A percentile compares a stretch with the other conserved stretches of the same genome.
Conservation (phyloP, 2,888 invertebrate genomes). For the Apotomis turbidana region DNA sequence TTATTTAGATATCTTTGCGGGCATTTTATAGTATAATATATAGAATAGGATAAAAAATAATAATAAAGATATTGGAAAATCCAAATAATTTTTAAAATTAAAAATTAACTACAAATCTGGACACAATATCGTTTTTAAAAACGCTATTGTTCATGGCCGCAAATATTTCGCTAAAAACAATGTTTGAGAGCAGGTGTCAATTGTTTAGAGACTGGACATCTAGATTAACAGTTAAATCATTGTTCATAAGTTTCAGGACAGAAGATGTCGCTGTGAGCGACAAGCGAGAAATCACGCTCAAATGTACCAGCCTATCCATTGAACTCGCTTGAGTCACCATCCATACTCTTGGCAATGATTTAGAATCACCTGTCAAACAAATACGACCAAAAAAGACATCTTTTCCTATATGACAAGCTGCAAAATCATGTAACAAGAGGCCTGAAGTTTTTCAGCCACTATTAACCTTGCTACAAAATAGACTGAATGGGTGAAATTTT, state of each 20-base stretch:
- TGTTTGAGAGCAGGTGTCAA: constrained; percentile 28
- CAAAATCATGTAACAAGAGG: background rate
- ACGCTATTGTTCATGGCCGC: constrained; percentile 3
- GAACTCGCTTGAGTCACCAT: constrained; percentile 30
- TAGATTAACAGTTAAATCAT: constrained; percentile 25
- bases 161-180: constrained; percentile 3
- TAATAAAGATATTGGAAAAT: background rate
- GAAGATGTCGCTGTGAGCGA: constrained; percentile 14
- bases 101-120: background rate
- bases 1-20: too few relatives aligned
- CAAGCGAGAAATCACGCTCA: constrained; percentile 30
- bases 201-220: constrained; percentile 16
- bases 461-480: constrained; percentile 27
- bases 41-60: too few relatives aligned
- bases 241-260: constrained; percentile 16
- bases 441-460: constrained; percentile 1
- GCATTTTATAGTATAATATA: too few relatives aligned
- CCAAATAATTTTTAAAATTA: background rate
- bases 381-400: background rate
- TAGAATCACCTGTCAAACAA: background rate
- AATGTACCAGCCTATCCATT: constrained; percentile 23
- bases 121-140: background rate
- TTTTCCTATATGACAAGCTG: constrained; percentile 1
- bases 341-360: constrained; percentile 7
- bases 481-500: constrained; percentile 25